Conservation (phyloP, 2,797 vertebrate species). For the Pitangus sulphuratus region DNA sequence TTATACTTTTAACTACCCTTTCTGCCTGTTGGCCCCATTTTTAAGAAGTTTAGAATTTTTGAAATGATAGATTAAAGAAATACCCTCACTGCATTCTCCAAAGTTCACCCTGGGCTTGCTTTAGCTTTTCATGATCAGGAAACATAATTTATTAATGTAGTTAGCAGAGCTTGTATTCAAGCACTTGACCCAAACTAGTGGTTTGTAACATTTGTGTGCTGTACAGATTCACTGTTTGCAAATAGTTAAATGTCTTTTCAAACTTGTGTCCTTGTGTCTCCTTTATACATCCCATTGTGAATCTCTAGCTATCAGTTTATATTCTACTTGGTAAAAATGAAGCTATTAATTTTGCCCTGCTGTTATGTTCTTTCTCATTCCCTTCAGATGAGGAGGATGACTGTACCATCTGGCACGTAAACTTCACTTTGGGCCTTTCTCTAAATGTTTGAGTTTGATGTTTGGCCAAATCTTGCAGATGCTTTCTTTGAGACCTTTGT, state of each 20-base stretch:
- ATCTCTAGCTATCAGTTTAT: not conserved
- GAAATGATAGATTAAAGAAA: not conserved
- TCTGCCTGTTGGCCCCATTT: not conserved
- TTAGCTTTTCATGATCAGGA: not conserved
- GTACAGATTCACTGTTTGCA: not conserved
- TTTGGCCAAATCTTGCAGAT: slow-evolving; percentile 13
- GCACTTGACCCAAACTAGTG: not conserved
- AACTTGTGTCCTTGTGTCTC: not conserved
- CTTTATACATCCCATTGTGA: not conserved
- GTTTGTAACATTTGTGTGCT: not conserved
- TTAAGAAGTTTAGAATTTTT: not conserved
- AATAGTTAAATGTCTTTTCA: not conserved
- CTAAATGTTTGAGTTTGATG: slow-evolving; percentile 27
- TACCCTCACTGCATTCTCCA: not conserved
- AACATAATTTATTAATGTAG: not conserved
- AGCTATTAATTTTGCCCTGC: not conserved
- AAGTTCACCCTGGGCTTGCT: not conserved
- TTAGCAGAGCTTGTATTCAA: not conserved
- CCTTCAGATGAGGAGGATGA: not conserved
- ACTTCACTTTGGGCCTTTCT: not conserved
- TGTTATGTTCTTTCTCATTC: not conserved
- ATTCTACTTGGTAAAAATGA: not conserved
- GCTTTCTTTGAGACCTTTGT: slow-evolving; percentile 32
- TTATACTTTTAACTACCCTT: not conserved
- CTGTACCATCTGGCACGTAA: not conserved